Conservation (phyloP, 2,888 invertebrate species). For the Choristoneura rosaceana region DNA sequence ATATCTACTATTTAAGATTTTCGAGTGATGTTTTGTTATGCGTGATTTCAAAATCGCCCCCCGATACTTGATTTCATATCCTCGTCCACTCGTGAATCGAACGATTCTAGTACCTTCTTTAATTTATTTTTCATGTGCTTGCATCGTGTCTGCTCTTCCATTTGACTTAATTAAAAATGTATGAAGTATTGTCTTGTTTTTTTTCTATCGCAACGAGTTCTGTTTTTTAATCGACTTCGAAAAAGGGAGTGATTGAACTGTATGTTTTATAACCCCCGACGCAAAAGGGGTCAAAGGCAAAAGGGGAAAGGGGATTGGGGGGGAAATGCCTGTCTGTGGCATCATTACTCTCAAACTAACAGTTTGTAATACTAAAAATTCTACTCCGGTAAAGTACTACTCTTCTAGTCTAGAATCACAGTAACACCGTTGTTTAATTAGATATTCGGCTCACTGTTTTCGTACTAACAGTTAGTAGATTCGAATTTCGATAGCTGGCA, state of each 20-base stretch:
- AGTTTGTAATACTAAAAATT: too few species aligned
- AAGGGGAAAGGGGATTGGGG: too few species aligned
- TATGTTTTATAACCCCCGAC: too few species aligned
- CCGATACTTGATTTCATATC: conserved; percentile 25
- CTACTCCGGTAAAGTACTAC: too few species aligned
- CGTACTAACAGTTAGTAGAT: background rate
- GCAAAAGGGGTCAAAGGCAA: too few species aligned
- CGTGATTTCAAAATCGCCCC: background rate
- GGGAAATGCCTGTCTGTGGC: too few species aligned
- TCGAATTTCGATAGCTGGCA: background rate
- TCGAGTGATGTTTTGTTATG: background rate
- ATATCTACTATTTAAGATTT: too few species aligned
- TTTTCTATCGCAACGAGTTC: background rate
- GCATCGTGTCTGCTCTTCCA: background rate
- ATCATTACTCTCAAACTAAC: too few species aligned
- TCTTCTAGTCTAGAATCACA: too few species aligned
- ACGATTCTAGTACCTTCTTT: conserved; percentile 4
- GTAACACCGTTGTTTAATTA: background rate
- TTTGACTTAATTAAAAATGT: background rate
- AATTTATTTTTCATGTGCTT: conserved; percentile 6
- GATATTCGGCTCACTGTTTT: background rate
- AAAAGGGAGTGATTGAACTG: background rate
- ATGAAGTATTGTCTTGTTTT: background rate
- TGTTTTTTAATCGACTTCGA: too few species aligned
- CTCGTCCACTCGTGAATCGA: conserved; percentile 22